phyloP scores from a whole-genome alignment of 1,140 invertebrate species.

The Drosophila bocqueti region DNA sequence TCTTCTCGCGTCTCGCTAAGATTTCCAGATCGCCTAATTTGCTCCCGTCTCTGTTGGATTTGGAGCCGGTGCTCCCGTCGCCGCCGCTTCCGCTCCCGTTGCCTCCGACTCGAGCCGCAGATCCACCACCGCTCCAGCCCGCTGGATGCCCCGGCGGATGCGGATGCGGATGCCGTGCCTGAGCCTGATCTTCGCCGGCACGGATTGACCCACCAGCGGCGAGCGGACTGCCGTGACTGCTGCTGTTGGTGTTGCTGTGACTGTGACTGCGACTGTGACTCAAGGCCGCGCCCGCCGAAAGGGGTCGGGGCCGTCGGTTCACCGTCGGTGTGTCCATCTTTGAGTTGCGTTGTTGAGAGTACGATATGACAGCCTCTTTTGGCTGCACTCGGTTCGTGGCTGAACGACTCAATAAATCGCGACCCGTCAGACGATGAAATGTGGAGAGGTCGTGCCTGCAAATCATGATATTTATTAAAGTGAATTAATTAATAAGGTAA shows the following conservation, averaged over 20 bases:
- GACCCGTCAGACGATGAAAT: constrained; percentile 85
- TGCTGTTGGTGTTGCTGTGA: constrained; percentile 72
- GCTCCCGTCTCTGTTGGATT: constrained; percentile 75
- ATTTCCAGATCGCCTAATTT: constrained; percentile 85
- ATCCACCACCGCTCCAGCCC: constrained; percentile 84
- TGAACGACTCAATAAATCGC: constrained; percentile 85
- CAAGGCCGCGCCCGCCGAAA: constrained; percentile 36
- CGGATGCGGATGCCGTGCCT: constrained; percentile 70
- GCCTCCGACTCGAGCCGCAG: constrained; percentile 71
- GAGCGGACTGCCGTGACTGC: constrained; percentile 68
- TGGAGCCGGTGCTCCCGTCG: constrained; percentile 72
- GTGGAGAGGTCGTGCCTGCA: constrained; percentile 85
- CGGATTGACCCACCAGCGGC: constrained; percentile 74
- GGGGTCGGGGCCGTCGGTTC: constrained; percentile 80
- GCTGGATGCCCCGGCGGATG: constrained; percentile 39
- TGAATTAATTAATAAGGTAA: too few species aligned
- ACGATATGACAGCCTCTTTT: constrained; percentile 85
- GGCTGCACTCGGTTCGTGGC: constrained; percentile 83
- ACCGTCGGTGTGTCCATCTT: constrained; percentile 85
- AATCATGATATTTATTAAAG: not conserved
- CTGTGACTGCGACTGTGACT: constrained; percentile 32
- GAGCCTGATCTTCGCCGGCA: constrained; percentile 51
- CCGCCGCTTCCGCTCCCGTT: constrained; percentile 65
- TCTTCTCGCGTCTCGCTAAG: constrained; percentile 85
- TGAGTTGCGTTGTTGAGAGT: constrained; percentile 85